These are phyloP conservation scores for Kryptolebias ocellatus DNA, from an alignment of 2,797 vertebrate genomes.

Conservation along the genomic window DNA sequence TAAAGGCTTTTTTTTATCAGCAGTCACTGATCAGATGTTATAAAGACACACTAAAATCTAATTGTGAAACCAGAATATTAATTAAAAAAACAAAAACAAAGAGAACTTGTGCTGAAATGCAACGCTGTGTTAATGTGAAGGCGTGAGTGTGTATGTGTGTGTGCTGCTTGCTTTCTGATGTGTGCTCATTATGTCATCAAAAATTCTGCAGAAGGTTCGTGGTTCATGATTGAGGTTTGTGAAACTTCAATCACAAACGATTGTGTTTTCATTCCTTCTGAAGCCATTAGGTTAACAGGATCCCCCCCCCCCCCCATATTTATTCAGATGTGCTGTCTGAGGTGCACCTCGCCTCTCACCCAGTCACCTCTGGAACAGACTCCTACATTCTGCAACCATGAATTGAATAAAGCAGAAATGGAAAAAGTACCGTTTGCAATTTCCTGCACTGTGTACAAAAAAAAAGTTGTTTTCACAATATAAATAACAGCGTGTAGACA, in stretches of 20 bases:
- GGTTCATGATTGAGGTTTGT: no score
- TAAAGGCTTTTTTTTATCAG: no score
- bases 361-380: neutral
- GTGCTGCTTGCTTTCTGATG: no score
- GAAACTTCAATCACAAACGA: neutral
- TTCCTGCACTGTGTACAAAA: neutral
- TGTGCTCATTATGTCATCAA: no score
- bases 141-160: no score
- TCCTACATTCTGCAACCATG: neutral
- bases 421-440: neutral
- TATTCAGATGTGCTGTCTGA: neutral
- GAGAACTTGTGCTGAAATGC: no score
- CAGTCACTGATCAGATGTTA: no score
- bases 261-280: slow-evolving; percentile 15
- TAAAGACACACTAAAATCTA: no score
- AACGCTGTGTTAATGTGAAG: no score
- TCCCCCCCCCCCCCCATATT: neutral
- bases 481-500: neutral
- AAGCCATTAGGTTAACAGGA: neutral
- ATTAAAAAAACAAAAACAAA: no score
- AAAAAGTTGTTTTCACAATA: neutral
- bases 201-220: no score
- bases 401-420: neutral
- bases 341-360: neutral
- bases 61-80: no score